Percentiles rank a stretch among this genome's conserved stretches.
Conservation (phyloP, 2,888 invertebrate genomes). For the Eupithecia abbreviata region DNA sequence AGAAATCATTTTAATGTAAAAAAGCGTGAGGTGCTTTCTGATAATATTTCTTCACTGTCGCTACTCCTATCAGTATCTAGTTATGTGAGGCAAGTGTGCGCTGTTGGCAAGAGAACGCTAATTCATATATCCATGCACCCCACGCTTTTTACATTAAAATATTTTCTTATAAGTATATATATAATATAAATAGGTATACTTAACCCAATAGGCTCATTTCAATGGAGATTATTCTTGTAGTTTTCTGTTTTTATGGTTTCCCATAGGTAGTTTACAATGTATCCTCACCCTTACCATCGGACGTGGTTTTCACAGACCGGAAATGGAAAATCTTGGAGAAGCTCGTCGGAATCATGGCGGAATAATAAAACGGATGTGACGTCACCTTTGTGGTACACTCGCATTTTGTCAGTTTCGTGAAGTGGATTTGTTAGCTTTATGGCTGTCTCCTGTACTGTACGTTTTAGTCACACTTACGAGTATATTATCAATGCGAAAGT, state of each 20-base stretch:
- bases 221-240: background rate
- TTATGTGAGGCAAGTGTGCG: no score
- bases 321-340: slow-evolving; percentile 33
- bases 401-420: slow-evolving; percentile 2
- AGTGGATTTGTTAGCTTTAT: background rate
- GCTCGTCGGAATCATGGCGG: slow-evolving; percentile 26
- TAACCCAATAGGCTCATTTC: background rate
- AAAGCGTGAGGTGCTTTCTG: no score
- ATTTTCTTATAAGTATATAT: no score
- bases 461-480: no score
- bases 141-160: no score
- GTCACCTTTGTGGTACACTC: slow-evolving; percentile 18
- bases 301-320: slow-evolving; percentile 21
- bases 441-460: background rate
- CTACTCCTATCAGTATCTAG: no score
- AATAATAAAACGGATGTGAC: slow-evolving; percentile 26
- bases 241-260: background rate
- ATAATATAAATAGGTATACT: background rate
- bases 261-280: background rate
- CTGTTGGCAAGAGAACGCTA: no score
- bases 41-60: no score
- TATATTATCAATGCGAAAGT: no score
- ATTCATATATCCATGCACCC: no score
- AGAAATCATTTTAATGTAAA: no score
- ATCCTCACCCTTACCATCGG: background rate